These are phyloP conservation scores for Enoplosus armatus DNA, from an alignment of 2,797 vertebrate species.

Conservation along the genomic window DNA sequence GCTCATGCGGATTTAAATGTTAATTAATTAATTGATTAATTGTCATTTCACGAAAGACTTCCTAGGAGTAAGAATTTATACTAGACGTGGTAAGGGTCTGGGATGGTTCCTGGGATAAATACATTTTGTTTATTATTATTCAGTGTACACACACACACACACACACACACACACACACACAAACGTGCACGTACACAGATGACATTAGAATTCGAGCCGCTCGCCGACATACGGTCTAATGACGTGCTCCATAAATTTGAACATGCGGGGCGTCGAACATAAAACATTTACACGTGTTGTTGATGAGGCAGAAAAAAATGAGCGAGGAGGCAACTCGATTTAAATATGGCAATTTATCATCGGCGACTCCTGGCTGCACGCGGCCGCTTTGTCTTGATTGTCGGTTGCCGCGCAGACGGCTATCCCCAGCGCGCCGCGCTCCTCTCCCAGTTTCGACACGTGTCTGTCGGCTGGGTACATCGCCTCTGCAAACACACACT, in stretches of 20 bases:
- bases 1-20: slow-evolving; percentile 29
- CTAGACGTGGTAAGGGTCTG: slow-evolving; percentile 15
- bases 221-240: slow-evolving; percentile 47
- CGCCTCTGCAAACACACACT: slow-evolving; percentile 12
- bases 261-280: slow-evolving; percentile 45
- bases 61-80: slow-evolving; percentile 17
- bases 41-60: slow-evolving; percentile 25
- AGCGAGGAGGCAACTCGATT: slow-evolving; percentile 50
- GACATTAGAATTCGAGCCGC: slow-evolving; percentile 43
- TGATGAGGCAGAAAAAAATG: slow-evolving; percentile 62
- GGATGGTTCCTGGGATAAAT: slow-evolving; percentile 34
- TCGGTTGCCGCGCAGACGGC: slow-evolving; percentile 35
- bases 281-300: slow-evolving; percentile 66
- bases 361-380: slow-evolving; percentile 28
- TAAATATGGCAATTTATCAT: slow-evolving; percentile 65
- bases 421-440: slow-evolving; percentile 26
- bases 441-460: slow-evolving; percentile 2
- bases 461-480: slow-evolving; percentile 23
- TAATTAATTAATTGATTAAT: no score
- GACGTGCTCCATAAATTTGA: slow-evolving; percentile 62
- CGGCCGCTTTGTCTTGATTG: slow-evolving; percentile 60
- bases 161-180: slow-evolving; percentile 9
- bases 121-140: slow-evolving; percentile 47
- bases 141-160: background rate
- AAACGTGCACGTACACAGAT: slow-evolving; percentile 2